phyloP scores from a whole-genome alignment of 2,888 invertebrate genomes.

The Aelia acuminata region DNA sequence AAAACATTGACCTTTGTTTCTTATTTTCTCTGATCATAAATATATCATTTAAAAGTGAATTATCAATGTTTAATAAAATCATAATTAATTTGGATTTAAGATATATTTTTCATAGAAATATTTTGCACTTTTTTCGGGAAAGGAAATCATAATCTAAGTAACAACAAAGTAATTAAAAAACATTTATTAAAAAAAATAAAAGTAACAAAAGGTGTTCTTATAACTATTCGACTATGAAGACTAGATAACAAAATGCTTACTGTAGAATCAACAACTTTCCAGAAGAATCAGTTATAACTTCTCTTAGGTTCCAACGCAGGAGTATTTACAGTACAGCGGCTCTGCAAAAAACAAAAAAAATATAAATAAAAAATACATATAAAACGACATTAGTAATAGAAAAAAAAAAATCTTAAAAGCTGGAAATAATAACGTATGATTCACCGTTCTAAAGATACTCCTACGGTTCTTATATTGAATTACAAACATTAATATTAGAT shows the following conservation, averaged over 20 bases:
- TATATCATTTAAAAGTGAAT: no score
- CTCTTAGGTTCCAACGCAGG: not conserved
- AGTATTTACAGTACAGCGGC: not conserved
- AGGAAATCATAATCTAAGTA: not conserved
- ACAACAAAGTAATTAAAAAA: not conserved
- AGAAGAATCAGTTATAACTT: not conserved
- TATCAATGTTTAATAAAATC: no score
- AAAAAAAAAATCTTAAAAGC: no score
- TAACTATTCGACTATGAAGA: conserved; percentile 1
- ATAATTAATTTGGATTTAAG: no score
- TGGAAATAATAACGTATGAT: no score
- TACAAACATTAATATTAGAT: no score
- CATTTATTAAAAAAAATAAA: not conserved
- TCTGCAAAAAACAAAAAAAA: not conserved
- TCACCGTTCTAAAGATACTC: no score
- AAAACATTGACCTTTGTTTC: no score
- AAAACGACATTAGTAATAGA: not conserved
- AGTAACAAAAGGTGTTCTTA: not conserved
- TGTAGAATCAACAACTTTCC: not conserved
- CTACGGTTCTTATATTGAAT: no score
- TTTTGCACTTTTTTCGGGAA: not conserved
- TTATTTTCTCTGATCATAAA: not conserved
- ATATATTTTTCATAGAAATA: no score
- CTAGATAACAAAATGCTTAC: conserved; percentile 9
- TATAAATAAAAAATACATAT: no score